Base-by-base conservation (phyloP, 2,797 vertebrate genomes). In the Arctocebus calabarensis region DNA sequence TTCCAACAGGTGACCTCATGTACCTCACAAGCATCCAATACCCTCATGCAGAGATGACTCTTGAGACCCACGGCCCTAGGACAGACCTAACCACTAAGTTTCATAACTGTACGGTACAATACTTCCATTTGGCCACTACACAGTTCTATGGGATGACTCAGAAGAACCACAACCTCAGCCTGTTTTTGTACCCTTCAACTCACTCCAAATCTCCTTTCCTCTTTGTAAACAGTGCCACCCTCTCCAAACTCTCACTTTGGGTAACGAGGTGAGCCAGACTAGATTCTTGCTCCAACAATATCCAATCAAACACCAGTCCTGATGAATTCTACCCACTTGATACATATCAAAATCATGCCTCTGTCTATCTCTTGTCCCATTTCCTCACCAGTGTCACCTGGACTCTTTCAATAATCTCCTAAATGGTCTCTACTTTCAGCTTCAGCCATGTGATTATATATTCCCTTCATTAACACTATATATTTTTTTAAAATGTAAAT, bases 331-430 rank as follows among this genome's bases (percentile, higher is more conserved):
- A 71, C n/a, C 57, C 78, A 43, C 13, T 29, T 11, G 27, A 34
- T 1, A 78, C 16, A 40, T 9, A 40, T 6, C 48, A 85, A 92
- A 91, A 78, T 29, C 11, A n/a, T 22, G 45, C 14, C 79, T 52
- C 55, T 20, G 19, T 52, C 29, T 5, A 59, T 84, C 27, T 90
- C 68, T 27, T 66, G 32, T 79, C 59, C 40, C 7, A 83, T 9
- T 61, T 64, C 70, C 40, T 88, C 37, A 70, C 2, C 11, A 29
- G 16, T 78, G 27, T 94, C 61, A 88, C 7, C 13, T 78, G 70
- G 22, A 92, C 13, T 55, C 37, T 88, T 94, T 71, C 73, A 59
- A 16, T 48, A 43, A 75, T 92, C 78, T 95, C 48, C 59, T 84
- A 70, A 87, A 3, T 48, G 14, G 23, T 70, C 64, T 27, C 70